Base-by-base conservation (phyloP, 1,140 invertebrate species). In the Drosophila sulfurigaster region DNA sequence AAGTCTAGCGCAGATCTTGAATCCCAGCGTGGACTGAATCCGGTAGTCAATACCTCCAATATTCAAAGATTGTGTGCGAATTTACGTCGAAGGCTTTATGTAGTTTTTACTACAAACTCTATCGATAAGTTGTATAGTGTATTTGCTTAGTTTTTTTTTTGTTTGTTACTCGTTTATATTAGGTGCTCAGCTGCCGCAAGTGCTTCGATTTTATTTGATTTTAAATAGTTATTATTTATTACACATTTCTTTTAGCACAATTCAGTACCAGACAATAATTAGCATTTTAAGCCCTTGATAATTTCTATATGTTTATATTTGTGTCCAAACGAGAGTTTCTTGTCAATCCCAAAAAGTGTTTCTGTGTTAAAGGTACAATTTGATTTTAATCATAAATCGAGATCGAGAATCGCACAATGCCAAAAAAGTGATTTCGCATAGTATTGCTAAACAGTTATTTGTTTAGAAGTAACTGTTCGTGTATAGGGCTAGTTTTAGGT, bases 1-100 rank as follows among this genome's bases (percentile, higher is more conserved):
- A 3, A 97, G 96, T 89, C 82, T 97, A 75, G 93, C 94, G 52
- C 95, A 96, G 91, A 96, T 97, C 25, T 52, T 93, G 4, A 88
- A 92, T 66, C 90, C 91, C 32, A 77, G 60, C 13, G 70, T 76
- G 1, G 62, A 83, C 38, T 92, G 75, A 76, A 10, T 11, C 25
- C 25, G 30, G 2, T 32, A 5, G 5, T 16, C 28, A 4, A 28
- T 41, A 25, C 51, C 66, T 56, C 60, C 15, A 45, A 48, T 56
- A 56, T 35, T 15, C 11, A 41, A 81, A 10, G 45, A 56, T 20
- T 15, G 49, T 82, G 83, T 88, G 82, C 83, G 83, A 88, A 88
- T 88, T 88, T 88, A 88, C 48, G 67, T 52, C 35, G 62, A 88
- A 89, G 81, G 83, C 85, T 88, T 89, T 88, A 89, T 69, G 60